Conservation (phyloP, 1,140 invertebrate genomes). For the Trichoplusia ni region DNA sequence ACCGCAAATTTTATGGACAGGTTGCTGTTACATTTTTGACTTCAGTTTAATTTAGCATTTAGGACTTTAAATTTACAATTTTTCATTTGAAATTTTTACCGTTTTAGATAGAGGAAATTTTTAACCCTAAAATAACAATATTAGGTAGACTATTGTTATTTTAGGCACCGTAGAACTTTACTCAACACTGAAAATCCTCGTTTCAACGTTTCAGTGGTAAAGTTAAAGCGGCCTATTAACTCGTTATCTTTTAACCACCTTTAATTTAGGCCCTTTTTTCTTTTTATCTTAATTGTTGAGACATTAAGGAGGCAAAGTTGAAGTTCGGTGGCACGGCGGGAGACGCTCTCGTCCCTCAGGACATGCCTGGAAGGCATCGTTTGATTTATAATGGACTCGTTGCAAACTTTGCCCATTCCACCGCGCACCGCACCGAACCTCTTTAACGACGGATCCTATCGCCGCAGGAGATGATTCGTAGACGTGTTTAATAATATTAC, state of each 20-base stretch:
- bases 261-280: slow-evolving; percentile 78
- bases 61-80: too few relatives aligned
- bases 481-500: slow-evolving; percentile 81
- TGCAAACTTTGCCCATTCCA: slow-evolving; percentile 78
- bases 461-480: slow-evolving; percentile 79
- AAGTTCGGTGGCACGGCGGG: slow-evolving; percentile 67
- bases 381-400: slow-evolving; percentile 82
- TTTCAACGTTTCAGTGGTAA: slow-evolving; percentile 52
- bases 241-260: slow-evolving; percentile 79
- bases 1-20: slow-evolving; percentile 23
- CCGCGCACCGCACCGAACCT: slow-evolving; percentile 70
- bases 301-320: slow-evolving; percentile 76
- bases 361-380: slow-evolving; percentile 78
- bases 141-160: background rate
- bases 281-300: slow-evolving; percentile 82
- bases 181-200: slow-evolving; percentile 36
- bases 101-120: too few relatives aligned
- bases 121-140: too few relatives aligned
- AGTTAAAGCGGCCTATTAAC: slow-evolving; percentile 71
- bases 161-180: background rate
- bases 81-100: too few relatives aligned
- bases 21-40: slow-evolving; percentile 16
- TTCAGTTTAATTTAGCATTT: too few relatives aligned
- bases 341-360: slow-evolving; percentile 73
- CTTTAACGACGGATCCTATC: slow-evolving; percentile 77